Conservation (phyloP, 2,113 vertebrate genomes). For the Tympanuchus pallidicinctus region DNA sequence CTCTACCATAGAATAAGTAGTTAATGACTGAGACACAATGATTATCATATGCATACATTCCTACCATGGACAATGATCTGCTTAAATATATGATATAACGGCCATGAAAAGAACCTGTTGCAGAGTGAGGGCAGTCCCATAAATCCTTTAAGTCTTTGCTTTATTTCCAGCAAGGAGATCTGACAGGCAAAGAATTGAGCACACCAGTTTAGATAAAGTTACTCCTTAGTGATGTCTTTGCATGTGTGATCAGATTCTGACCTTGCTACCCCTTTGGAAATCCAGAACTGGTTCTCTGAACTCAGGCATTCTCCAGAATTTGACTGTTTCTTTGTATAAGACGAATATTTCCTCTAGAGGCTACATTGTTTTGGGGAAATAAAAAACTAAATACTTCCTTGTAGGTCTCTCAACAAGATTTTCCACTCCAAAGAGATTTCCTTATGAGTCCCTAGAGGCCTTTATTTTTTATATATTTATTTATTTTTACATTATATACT, state of each 20-base stretch:
- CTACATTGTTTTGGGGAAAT: neutral
- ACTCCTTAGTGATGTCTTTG: neutral
- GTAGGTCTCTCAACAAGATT: neutral
- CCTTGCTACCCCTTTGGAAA: neutral
- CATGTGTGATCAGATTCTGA: neutral
- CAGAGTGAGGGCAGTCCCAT: neutral
- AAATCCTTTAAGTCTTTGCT: neutral
- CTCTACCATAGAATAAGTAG: neutral
- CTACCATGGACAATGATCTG: neutral
- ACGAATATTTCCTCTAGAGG: neutral
- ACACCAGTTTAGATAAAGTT: neutral
- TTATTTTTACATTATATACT: neutral
- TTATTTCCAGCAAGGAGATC: neutral
- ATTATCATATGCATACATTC: neutral
- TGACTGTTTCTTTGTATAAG: slow-evolving; percentile 10
- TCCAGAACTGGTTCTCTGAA: neutral
- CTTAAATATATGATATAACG: accelerated
- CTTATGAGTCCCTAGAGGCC: neutral
- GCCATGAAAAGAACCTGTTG: neutral
- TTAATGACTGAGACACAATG: neutral
- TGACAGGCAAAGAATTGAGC: neutral
- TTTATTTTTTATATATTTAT: neutral
- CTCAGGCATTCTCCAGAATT: neutral
- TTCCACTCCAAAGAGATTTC: slow-evolving; percentile 1
- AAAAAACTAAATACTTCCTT: slow-evolving; percentile 25